Evolutionary conservation across 1,140 invertebrate species (phyloP).

Genomic region (Drosophila albomicans): DNA sequence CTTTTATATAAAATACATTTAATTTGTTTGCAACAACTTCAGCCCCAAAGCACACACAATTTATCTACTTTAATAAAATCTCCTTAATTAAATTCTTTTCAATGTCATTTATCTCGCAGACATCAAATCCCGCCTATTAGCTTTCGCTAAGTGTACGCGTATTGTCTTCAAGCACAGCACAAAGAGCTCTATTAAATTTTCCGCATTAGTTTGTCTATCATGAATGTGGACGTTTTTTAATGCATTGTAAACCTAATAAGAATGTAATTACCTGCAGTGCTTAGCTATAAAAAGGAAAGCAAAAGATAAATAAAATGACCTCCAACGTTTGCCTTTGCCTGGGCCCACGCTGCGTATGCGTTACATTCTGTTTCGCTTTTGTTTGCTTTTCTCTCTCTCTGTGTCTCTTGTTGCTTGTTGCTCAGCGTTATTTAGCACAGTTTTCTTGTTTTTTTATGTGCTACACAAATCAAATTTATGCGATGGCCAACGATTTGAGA

Average conservation of each 20-base stretch:
- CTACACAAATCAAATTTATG: slow-evolving; percentile 81
- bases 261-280: slow-evolving; percentile 38
- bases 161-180: neutral
- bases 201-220: slow-evolving; percentile 17
- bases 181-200: slow-evolving; percentile 13
- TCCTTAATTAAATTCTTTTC: neutral
- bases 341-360: slow-evolving; percentile 62
- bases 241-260: slow-evolving; percentile 36
- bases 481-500: slow-evolving; percentile 68
- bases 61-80: neutral
- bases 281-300: slow-evolving; percentile 37
- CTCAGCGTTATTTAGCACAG: slow-evolving; percentile 13
- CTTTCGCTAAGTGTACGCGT: neutral
- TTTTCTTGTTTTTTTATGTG: slow-evolving; percentile 65
- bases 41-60: neutral
- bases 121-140: neutral
- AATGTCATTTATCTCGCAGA: neutral
- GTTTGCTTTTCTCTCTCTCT: slow-evolving; percentile 7
- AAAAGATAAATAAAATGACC: slow-evolving; percentile 2
- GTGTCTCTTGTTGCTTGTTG: neutral
- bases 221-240: slow-evolving; percentile 11
- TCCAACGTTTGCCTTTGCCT: slow-evolving; percentile 29
- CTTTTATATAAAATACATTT: too few relatives aligned
- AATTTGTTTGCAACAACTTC: neutral
- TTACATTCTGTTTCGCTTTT: slow-evolving; percentile 32